phyloP scores from a whole-genome alignment of 2,113 vertebrate species.

The Microcebus ravelobensis region DNA sequence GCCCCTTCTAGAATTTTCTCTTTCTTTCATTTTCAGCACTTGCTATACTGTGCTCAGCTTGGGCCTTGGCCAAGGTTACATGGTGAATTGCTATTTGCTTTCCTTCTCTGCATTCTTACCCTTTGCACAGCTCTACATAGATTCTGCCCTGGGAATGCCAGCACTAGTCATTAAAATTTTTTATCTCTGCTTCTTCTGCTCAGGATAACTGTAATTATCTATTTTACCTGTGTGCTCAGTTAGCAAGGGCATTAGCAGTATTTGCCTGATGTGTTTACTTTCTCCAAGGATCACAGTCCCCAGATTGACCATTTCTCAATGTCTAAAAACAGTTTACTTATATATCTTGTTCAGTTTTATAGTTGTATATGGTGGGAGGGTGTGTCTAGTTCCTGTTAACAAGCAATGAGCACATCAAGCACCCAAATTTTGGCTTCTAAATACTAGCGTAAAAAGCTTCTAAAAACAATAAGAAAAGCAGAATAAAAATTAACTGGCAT shows the following conservation, averaged over 20 bases:
- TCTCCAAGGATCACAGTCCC: not conserved
- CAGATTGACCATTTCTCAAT: not conserved
- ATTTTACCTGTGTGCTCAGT: not conserved
- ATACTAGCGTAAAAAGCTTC: not conserved
- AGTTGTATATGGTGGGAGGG: not conserved
- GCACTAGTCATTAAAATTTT: not conserved
- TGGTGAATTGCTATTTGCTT: not conserved
- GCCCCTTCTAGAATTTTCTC: not conserved
- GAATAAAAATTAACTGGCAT: not conserved
- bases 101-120: too few relatives aligned
- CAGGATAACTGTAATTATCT: not conserved
- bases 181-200: not conserved
- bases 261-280: not conserved
- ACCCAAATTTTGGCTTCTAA: not conserved
- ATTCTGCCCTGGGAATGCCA: not conserved
- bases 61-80: not conserved
- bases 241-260: not conserved
- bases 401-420: not conserved
- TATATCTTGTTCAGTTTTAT: not conserved
- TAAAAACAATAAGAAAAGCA: not conserved
- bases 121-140: not conserved
- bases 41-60: not conserved
- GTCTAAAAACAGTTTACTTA: not conserved
- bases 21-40: not conserved
- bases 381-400: not conserved